Conservation (phyloP, 2,113 vertebrate genomes). For the human region GRCh38 chr11:12489501-12490000, state of each 20-base stretch:
- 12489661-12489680: not conserved
- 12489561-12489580: constrained; percentile 29
- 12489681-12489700: not conserved
- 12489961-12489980: too few species aligned
- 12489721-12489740: not conserved
- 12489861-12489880: not conserved
- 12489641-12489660: not conserved
- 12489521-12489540: constrained; percentile 8
- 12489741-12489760: not conserved
- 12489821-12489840: not conserved
- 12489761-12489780: not conserved
- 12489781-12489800: not conserved
- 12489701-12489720: not conserved
- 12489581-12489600: constrained; percentile 12
- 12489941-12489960: too few species aligned
- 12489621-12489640: constrained; percentile 17
- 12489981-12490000: too few species aligned
- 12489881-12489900: not conserved
- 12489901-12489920: too few species aligned
- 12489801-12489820: not conserved
- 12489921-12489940: too few species aligned
- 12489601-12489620: not conserved
- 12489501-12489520: not conserved
- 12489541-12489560: not conserved
- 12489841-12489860: constrained; percentile 4